Evolutionary conservation across 2,888 invertebrate species (phyloP).

Genomic region (Kuschelorhynchus macadamiae): DNA sequence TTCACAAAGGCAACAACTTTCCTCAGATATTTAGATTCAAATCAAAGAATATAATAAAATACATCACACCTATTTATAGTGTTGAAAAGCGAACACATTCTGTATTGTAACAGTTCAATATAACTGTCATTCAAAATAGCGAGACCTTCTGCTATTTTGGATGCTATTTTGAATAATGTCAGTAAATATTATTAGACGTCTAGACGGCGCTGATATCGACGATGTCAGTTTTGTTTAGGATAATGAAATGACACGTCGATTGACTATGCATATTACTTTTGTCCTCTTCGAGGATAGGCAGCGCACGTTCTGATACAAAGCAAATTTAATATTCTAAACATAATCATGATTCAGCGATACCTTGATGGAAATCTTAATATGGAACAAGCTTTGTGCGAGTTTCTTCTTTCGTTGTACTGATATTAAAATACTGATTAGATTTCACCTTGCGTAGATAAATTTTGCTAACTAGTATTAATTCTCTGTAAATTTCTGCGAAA

Average conservation of each 20-base stretch:
- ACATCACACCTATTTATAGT: background rate
- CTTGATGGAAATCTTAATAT: too few species aligned
- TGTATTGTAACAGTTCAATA: conserved; percentile 4
- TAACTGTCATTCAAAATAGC: conserved; percentile 25
- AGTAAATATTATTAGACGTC: conserved; percentile 35
- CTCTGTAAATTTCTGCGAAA: too few species aligned
- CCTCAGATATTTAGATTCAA: too few species aligned
- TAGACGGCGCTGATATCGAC: conserved; percentile 27
- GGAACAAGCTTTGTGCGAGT: too few species aligned
- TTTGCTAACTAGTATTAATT: too few species aligned
- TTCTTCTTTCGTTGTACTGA: too few species aligned
- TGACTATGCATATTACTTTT: conserved; percentile 3
- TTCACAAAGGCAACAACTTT: too few species aligned
- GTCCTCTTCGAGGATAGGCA: background rate
- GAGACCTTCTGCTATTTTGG: conserved; percentile 26
- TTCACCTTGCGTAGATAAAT: too few species aligned
- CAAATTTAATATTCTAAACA: too few species aligned
- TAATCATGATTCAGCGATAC: too few species aligned
- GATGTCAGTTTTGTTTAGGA: conserved; percentile 27
- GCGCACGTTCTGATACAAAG: too few species aligned
- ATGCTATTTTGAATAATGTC: conserved; percentile 15
- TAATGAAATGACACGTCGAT: conserved; percentile 27
- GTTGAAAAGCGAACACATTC: background rate
- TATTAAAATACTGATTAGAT: too few species aligned
- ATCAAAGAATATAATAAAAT: background rate